Evolutionary conservation across 2,113 vertebrate genomes (phyloP), one percentile per base, ranked within the genome.

Genomic region (Colinus virginianus): DNA sequence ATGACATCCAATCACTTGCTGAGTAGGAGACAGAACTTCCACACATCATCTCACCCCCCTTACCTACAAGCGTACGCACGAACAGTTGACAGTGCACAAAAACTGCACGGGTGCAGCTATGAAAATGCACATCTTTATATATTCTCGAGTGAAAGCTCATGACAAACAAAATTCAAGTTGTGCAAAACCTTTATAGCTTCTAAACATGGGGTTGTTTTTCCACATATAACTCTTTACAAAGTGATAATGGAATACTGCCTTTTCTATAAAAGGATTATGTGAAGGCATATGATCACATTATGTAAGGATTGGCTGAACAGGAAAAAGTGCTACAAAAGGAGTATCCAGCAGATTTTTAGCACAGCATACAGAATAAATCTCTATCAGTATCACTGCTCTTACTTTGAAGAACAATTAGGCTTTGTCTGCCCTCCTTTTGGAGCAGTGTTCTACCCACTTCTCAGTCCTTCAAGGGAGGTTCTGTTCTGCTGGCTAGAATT

Each of bases 381-480:
- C 78, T 48, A 76, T 61, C 77, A 71, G 55, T 43, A 90, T 46
- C 49, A 82, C 21, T 66, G 84, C 51, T 87, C 75, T 87, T 74
- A 92, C 95, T 76, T 95, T 72, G 89, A 96, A 81, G 63, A 96
- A 84, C 53, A 82, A 79, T 58, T 94, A 63, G 4, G 7, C 72
- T 90, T 93, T 91, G 90, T 68, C 71, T 95, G 75, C 38, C n/a
- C 36, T 36, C 21, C 90, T 96, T 95, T 38, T 83, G 5, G 40
- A 40, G 40, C 40, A 40, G 67, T 4, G 0, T 43, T 62, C 61
- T 86, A 69, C 53, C 45, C 59, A 63, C 38, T 38, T 36, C 25
- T 88, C 51, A 46, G 53, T 51, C 26, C 75, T 84, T 51, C 46
- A 12, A 2, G 61, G 46, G 8, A 78, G 51, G 67, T 28, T 78